A percentile compares a stretch with the other conserved stretches of the same genome.
Evolutionary conservation across 2,888 invertebrate species (phyloP).

Genomic region (Trichopria drosophilae): DNA sequence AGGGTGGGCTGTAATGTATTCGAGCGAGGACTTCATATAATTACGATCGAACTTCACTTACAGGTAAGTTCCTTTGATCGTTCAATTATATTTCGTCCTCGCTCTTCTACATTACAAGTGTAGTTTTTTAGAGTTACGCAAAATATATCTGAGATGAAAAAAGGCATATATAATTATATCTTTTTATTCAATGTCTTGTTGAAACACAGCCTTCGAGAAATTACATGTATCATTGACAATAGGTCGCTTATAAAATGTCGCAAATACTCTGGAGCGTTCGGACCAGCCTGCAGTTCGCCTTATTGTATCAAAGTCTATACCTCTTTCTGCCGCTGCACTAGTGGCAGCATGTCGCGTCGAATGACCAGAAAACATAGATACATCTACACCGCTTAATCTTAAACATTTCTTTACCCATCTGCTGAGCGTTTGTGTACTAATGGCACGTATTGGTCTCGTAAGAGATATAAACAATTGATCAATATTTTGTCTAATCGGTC

Average conservation of each 20-base stretch:
- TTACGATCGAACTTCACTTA: no score
- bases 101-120: no score
- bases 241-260: slow-evolving; percentile 13
- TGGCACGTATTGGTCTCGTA: slow-evolving; percentile 6
- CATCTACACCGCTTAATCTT: slow-evolving; percentile 1
- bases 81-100: no score
- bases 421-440: background rate
- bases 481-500: background rate
- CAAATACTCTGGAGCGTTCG: background rate
- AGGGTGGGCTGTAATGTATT: no score
- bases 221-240: background rate
- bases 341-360: slow-evolving; percentile 13
- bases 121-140: no score
- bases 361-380: slow-evolving; percentile 4
- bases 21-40: no score
- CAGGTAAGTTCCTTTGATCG: no score
- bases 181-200: no score
- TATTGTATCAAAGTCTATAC: slow-evolving; percentile 5
- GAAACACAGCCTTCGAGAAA: no score
- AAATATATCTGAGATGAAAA: no score
- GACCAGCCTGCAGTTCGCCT: slow-evolving; percentile 4
- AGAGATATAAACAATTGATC: slow-evolving; percentile 5
- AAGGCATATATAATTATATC: no score
- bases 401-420: slow-evolving; percentile 10
- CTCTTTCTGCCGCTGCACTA: background rate